phyloP scores from a whole-genome alignment of 2,113 vertebrate genomes.

The Macheiramphus alcinus region DNA sequence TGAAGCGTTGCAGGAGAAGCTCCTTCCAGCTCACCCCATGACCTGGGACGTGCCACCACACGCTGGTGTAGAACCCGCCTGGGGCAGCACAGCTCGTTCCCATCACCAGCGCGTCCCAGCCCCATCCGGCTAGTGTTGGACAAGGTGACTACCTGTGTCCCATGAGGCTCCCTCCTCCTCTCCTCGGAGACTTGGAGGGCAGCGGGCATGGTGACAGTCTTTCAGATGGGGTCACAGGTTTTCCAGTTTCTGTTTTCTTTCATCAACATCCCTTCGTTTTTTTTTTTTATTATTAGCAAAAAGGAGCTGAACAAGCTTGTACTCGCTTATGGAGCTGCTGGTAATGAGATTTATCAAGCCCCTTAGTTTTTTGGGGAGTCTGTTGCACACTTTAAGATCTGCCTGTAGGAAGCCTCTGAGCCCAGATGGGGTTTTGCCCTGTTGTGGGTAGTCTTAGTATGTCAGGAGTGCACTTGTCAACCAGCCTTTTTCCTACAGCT shows the following conservation, averaged over 20 bases:
- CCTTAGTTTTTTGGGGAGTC: neutral
- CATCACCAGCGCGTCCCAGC: rapidly evolving
- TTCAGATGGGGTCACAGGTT: neutral
- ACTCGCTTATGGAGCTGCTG: neutral
- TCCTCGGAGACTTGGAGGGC: neutral
- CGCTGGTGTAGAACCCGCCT: neutral
- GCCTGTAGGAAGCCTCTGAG: neutral
- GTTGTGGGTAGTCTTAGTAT: neutral
- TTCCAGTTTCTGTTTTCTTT: neutral
- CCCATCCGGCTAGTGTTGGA: neutral
- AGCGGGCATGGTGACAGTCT: neutral
- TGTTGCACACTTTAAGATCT: neutral
- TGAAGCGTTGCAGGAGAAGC: neutral
- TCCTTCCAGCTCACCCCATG: neutral
- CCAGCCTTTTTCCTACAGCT: neutral
- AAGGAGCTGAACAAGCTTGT: neutral
- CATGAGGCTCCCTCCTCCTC: neutral
- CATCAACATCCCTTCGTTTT: neutral
- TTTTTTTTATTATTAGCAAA: neutral
- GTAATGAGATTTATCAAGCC: neutral
- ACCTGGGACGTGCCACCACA: neutral
- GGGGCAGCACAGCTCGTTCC: neutral
- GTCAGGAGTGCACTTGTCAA: neutral
- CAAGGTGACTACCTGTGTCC: neutral
- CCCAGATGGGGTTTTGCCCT: neutral